Base-by-base conservation (phyloP, 1,140 invertebrate species). In the Agraylea sexmaculata region DNA sequence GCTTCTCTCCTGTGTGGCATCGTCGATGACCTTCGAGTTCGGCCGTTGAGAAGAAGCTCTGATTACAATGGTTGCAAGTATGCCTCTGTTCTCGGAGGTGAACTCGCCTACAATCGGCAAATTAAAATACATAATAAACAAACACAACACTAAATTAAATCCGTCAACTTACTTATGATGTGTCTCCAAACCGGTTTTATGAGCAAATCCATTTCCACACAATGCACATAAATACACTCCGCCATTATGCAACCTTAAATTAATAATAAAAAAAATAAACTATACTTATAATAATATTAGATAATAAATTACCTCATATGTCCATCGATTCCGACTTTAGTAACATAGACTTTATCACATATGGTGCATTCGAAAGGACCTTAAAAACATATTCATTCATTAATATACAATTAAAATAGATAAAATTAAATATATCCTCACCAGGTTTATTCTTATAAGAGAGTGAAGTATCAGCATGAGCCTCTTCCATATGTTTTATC, bases 1-100 rank as follows among this genome's bases (percentile, higher is more conserved):
- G 69, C 59, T 57, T 67, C 34, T 63, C 59, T 11, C 57, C 59
- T 1, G 57, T 60, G 42, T 63, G 59, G 31, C 42, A 42, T 27
- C 49, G 38, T 35, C 23, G 32, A 39, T 51, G 49, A 20, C 28
- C 31, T 8, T 42, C 42, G 10, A 50, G 35, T 17, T 50, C 45
- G 3, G 28, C 44, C 0, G 34, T 19, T 28, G 44, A 29, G 17
- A 47, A 50, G 42, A 46, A 50, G 30, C 37, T 28, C 25, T 47
- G 48, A 10, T 37, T 40, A 28, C 48, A 50, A 10, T 22, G 18
- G 4, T 22, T 21, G 35, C 48, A 50, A 5, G 37, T 19, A 25
- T 42, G 42, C 5, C 36, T 36, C 12, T 42, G 42, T 28, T 47
- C 42, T 1, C 42, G 33, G 19, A 46, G 37, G 31, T 50, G 48